A percentile compares a stretch with the other conserved stretches of the same genome.
Conservation (phyloP, 2,113 vertebrate genomes). For the Callipepla californica region DNA sequence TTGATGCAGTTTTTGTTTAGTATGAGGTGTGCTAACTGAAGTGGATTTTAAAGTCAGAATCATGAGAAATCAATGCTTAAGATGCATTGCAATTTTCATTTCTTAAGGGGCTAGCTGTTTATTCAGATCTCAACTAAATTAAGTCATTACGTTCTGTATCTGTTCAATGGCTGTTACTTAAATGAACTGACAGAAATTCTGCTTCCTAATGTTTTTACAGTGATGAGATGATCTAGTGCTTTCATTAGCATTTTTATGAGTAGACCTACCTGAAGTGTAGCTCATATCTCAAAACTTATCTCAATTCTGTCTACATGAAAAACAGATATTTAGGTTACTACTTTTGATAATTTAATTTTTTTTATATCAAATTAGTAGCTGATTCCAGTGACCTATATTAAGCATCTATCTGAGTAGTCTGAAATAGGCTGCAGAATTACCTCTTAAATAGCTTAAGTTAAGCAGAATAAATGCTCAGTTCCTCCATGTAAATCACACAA, state of each 20-base stretch:
- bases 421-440: not conserved
- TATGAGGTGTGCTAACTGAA: not conserved
- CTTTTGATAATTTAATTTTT: not conserved
- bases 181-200: not conserved
- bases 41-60: not conserved
- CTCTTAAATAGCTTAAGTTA: not conserved
- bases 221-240: not conserved
- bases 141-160: not conserved
- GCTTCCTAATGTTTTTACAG: not conserved
- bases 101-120: not conserved
- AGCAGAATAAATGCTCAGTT: not conserved
- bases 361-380: not conserved
- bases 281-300: not conserved
- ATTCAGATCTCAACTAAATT: not conserved
- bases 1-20: not conserved
- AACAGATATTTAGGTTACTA: not conserved
- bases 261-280: not conserved
- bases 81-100: not conserved
- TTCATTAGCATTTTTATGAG: not conserved
- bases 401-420: not conserved
- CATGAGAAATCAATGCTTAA: not conserved
- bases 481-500: not conserved
- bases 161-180: not conserved
- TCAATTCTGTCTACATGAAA: not conserved
- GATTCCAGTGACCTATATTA: not conserved